Base-by-base conservation (phyloP, 2,797 vertebrate genomes). In the Telmatherina bonti region DNA sequence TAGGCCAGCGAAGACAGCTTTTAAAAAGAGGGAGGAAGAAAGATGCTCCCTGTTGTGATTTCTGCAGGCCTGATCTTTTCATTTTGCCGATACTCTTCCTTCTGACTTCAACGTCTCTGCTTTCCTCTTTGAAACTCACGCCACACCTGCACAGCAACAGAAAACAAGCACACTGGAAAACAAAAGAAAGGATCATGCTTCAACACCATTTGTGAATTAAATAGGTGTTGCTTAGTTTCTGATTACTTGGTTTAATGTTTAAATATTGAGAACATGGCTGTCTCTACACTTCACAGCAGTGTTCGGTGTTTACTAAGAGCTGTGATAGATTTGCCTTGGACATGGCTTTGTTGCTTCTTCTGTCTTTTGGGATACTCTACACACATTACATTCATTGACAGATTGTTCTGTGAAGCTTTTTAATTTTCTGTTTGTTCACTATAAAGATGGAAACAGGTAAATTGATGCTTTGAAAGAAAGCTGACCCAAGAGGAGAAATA, bases 281-380 rank as follows among this genome's bases (percentile, higher is more conserved):
- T 62, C 47, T 36, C 33, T 24, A 33, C 18, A 38, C 51, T 18
- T 5, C 7, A 22, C 2, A 54, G 59, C 26, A 7, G 53, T 41
- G 76, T 75, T 71, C 26, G 64, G 55, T 63, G 53, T 78, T 47
- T 22, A 2, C 4, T 24, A 76, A 71, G 75, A 83, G 67, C 74
- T 47, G 60, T 63, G 83, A 58, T 82, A 77, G 83, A 89, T 85
- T 89, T 76, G 82, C 83, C 83, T 77, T 75, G 71, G 81, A 82
- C 78, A 82, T 78, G 65, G 62, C 62, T 74, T 60, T 76, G 90
- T 89, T 52, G 87, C 91, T 87, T 18, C 22, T 43, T 31, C 16
- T 18, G 41, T 80, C 69, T 81, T 75, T 69, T 24, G 0, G 59
- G 62, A n/a, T 72, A 70, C 78, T 57, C n/a, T 22, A 6, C 33